These are phyloP conservation scores for Patella ulyssiponensis DNA, from an alignment of 2,888 invertebrate genomes.

Conservation along the genomic window DNA sequence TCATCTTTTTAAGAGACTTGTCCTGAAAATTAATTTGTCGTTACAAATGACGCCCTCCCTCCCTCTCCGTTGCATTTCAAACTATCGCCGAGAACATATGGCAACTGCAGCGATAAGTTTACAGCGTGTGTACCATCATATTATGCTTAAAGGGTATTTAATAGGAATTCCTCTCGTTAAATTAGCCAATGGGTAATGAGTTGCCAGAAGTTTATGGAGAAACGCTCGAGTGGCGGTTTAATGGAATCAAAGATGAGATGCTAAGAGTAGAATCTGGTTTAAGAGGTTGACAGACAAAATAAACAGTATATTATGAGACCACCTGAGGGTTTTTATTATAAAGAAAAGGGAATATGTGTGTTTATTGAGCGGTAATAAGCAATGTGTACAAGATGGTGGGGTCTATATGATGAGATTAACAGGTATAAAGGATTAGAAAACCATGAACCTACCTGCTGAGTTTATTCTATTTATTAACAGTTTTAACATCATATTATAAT, in stretches of 20 bases:
- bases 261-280: not conserved
- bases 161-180: not conserved
- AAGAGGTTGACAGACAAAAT: not conserved
- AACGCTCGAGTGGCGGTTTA: constrained; percentile 6
- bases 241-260: not conserved
- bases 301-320: not conserved
- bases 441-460: too few relatives aligned
- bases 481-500: too few relatives aligned
- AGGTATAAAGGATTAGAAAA: not conserved
- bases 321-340: not conserved
- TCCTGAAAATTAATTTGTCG: too few relatives aligned
- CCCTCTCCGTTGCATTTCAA: too few relatives aligned
- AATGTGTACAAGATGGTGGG: not conserved
- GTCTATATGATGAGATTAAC: not conserved
- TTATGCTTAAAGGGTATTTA: not conserved
- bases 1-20: too few relatives aligned
- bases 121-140: not conserved
- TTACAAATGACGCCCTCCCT: too few relatives aligned
- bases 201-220: constrained; percentile 7
- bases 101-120: too few relatives aligned
- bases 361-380: too few relatives aligned
- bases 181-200: not conserved
- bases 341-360: not conserved
- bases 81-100: too few relatives aligned
- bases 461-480: too few relatives aligned